Evolutionary conservation across 2,888 invertebrate species (phyloP), one percentile per base, ranked within the genome.

Genomic region (Eilema caniola): DNA sequence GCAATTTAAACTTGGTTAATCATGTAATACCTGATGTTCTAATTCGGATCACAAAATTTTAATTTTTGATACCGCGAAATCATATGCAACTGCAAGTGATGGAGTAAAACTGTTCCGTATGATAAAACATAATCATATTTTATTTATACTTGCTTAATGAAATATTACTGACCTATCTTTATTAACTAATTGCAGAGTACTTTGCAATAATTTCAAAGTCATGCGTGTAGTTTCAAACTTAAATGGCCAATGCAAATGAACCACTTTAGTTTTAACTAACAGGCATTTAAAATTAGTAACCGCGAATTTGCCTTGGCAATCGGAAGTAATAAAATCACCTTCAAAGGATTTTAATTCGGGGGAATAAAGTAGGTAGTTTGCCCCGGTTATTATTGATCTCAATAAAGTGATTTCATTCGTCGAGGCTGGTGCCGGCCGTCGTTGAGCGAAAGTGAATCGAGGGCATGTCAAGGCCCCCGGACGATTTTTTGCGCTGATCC

Each of bases 391-490:
- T 78, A 79, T 75, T 79, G 76, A 77, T 76, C 67, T 80, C 75
- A 62, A 76, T 80, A 73, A 79, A 82, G 60, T 75, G 64, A 78
- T 82, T 85, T 81, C 79, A 85, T 84, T 84, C 73, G 83, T 79
- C 75, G 77, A 57, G 67, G 67, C 76, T 82, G 79, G 72, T 80
- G 78, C 62, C 47, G 67, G 66, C 53, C 69, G 69, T 53, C 62
- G 60, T 80, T 76, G 71, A 78, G 83, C 85, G 89, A 89, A 89
- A 90, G 88, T 84, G 84, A 86, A 86, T 86, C 86, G 86, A 88
- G 89, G 89, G 86, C 87, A 84, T 76, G 79, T 73, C 87, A 87
- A 88, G 85, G 86, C 73, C 79, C 66, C 74, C 63, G 74, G 33
- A 66, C 66, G 66, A 73, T 81, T 86, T 88, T 88, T 89, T 89